These are phyloP conservation scores for Xanthorhoe designata DNA, from an alignment of 2,888 invertebrate genomes.

Conservation along the genomic window DNA sequence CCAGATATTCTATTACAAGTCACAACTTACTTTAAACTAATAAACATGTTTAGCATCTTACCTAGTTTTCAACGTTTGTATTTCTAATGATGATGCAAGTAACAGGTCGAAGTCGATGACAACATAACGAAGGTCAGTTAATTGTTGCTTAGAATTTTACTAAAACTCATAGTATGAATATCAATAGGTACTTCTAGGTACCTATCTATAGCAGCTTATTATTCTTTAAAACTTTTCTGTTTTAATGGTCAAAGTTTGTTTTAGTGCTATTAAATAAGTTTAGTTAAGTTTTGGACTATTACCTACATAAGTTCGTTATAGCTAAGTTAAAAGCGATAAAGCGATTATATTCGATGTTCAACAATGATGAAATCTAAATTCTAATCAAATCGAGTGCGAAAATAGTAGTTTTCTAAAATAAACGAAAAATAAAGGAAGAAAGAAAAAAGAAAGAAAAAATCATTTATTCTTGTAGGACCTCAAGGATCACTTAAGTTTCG, in stretches of 20 bases:
- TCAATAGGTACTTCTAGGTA: neutral
- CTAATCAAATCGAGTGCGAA: too few species aligned
- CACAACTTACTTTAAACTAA: neutral
- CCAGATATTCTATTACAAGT: neutral
- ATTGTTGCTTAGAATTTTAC: constrained; percentile 8
- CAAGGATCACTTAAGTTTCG: too few species aligned
- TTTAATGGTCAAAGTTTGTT: neutral
- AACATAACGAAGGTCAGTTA: constrained; percentile 53
- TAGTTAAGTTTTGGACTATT: too few species aligned
- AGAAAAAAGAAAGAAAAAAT: too few species aligned
- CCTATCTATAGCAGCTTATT: neutral
- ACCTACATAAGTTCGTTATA: too few species aligned
- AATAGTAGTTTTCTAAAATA: too few species aligned
- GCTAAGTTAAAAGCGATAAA: too few species aligned
- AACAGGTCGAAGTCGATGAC: constrained; percentile 50
- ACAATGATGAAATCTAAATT: too few species aligned
- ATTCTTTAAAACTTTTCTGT: neutral
- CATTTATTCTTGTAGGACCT: too few species aligned
- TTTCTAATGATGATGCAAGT: constrained; percentile 72
- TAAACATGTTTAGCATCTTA: constrained; percentile 24
- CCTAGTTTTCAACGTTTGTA: constrained; percentile 44
- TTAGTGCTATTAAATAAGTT: neutral
- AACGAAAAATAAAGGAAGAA: too few species aligned
- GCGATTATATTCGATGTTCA: too few species aligned
- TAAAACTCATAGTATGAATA: neutral